phyloP scores from a whole-genome alignment of 1,140 invertebrate genomes.

The Micrasema longulum region DNA sequence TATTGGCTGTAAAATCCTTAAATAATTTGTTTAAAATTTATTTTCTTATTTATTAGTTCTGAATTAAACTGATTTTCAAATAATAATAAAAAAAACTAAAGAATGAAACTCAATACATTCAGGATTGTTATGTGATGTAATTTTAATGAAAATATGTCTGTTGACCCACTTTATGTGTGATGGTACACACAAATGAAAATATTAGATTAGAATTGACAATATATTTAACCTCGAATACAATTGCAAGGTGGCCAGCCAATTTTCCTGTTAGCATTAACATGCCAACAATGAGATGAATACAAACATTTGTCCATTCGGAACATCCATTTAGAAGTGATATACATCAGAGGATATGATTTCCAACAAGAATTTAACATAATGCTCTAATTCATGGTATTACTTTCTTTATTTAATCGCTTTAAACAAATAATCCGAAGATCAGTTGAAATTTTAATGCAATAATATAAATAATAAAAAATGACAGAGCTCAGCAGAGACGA shows the following conservation, averaged over 20 bases:
- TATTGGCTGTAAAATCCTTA: too few species aligned
- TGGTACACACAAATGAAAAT: not conserved
- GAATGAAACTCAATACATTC: too few species aligned
- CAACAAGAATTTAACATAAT: too few species aligned
- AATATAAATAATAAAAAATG: too few species aligned
- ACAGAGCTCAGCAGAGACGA: too few species aligned
- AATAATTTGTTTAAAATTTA: too few species aligned
- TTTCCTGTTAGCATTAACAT: slow-evolving; percentile 21
- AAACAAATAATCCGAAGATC: too few species aligned
- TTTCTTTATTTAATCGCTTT: too few species aligned
- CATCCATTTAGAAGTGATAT: slow-evolving; percentile 10
- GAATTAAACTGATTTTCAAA: too few species aligned
- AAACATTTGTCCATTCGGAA: slow-evolving; percentile 7
- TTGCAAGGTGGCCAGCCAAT: slow-evolving; percentile 32
- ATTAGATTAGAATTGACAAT: slow-evolving; percentile 6
- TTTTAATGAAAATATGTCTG: not conserved
- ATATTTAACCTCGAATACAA: slow-evolving; percentile 26
- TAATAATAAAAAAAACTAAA: too few species aligned
- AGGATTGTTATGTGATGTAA: not conserved
- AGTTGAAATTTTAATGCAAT: too few species aligned
- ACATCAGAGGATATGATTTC: not conserved
- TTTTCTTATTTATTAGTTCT: too few species aligned
- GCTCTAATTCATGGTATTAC: not conserved
- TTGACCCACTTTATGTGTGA: not conserved
- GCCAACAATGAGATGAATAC: slow-evolving; percentile 29